Conservation (phyloP, 2,797 vertebrate genomes). For the Pangasius mekongensis region DNA sequence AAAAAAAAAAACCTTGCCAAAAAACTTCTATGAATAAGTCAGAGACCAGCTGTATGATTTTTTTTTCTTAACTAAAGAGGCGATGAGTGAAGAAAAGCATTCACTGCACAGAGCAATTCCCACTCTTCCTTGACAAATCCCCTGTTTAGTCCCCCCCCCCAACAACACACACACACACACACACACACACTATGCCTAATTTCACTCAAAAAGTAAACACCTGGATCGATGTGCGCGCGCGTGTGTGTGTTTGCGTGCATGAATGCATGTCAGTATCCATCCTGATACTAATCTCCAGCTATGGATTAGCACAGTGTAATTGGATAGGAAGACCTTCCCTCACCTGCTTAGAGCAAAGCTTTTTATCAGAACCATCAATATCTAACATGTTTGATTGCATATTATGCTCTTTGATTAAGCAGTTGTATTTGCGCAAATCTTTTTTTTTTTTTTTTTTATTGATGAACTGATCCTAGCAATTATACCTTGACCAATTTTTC, state of each 20-base stretch:
- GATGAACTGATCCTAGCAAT: neutral
- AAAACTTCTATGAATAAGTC: slow-evolving; percentile 61
- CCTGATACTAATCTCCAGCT: slow-evolving; percentile 39
- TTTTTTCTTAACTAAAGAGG: slow-evolving; percentile 53
- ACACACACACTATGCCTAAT: neutral
- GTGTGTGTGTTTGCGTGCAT: neutral
- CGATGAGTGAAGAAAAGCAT: slow-evolving; percentile 47
- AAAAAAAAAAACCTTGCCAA: slow-evolving; percentile 60
- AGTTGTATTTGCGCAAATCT: neutral
- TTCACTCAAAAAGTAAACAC: neutral
- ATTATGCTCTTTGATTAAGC: slow-evolving; percentile 21
- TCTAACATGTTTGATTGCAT: slow-evolving; percentile 15
- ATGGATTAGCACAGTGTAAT: slow-evolving; percentile 52
- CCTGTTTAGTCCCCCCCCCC: neutral
- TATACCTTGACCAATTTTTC: neutral
- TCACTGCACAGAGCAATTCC: slow-evolving; percentile 46
- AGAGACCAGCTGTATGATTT: slow-evolving; percentile 56
- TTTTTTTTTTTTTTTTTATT: neutral
- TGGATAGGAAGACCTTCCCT: slow-evolving; percentile 51
- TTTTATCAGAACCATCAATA: slow-evolving; percentile 25
- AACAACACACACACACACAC: neutral
- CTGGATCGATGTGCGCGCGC: neutral
- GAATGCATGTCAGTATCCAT: slow-evolving; percentile 1
- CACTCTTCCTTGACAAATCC: slow-evolving; percentile 47
- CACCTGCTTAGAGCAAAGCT: slow-evolving; percentile 47